A percentile compares a stretch with the other conserved stretches of the same genome.
These are phyloP conservation scores for Eulemur rubriventer DNA, from an alignment of 2,797 vertebrate species.

Conservation along the genomic window DNA sequence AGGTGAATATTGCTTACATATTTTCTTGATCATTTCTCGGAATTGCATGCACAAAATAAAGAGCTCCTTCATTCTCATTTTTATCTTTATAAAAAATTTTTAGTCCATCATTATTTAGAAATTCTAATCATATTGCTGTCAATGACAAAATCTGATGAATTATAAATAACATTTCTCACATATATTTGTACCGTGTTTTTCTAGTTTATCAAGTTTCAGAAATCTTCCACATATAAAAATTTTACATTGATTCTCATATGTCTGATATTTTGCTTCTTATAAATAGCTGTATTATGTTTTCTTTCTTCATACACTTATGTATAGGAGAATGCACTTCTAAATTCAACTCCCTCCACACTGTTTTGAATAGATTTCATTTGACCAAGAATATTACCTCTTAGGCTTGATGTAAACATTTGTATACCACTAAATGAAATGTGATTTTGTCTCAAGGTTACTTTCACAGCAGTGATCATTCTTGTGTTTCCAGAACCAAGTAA, in stretches of 20 bases:
- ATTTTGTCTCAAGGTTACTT: conserved; percentile 42
- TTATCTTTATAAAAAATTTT: conserved; percentile 18
- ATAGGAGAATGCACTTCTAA: background rate
- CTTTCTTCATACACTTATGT: background rate
- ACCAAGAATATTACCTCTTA: conserved; percentile 19
- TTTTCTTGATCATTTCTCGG: background rate
- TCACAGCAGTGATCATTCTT: conserved; percentile 13
- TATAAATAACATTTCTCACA: conserved; percentile 34
- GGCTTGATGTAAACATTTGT: conserved; percentile 1
- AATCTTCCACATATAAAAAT: conserved; percentile 35
- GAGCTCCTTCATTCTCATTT: background rate
- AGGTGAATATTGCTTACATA: conserved; percentile 9
- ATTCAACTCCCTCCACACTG: background rate
- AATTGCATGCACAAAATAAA: background rate
- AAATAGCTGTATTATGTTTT: conserved; percentile 7
- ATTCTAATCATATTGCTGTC: conserved; percentile 33
- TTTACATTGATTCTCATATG: background rate
- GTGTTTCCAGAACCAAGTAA: conserved; percentile 27
- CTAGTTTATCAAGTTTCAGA: conserved; percentile 16
- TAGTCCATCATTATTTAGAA: background rate
- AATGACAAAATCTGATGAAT: background rate
- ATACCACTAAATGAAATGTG: conserved; percentile 22
- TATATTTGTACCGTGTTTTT: background rate
- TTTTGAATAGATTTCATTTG: conserved; percentile 52
- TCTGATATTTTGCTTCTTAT: conserved; percentile 25